Conservation (phyloP, 2,888 invertebrate species). For the Monopis laevigella region DNA sequence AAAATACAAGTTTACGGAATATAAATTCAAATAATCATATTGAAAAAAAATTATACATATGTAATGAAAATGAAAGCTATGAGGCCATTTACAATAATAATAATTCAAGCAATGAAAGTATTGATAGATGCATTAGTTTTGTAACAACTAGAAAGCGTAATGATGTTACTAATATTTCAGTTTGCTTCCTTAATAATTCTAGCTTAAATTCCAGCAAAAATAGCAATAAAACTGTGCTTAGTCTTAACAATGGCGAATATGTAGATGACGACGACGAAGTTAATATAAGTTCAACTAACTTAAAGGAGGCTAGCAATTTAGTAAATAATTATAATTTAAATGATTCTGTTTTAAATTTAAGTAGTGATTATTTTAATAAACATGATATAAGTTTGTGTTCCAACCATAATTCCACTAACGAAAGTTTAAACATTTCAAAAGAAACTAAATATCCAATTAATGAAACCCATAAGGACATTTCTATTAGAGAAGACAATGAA, state of each 20-base stretch:
- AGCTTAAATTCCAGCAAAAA: conserved; percentile 13
- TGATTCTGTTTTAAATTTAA: neutral
- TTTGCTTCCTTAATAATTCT: conserved; percentile 35
- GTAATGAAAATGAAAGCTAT: neutral
- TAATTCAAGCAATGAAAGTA: conserved; percentile 10
- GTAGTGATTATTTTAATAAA: no score
- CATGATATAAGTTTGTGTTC: no score
- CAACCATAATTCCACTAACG: no score
- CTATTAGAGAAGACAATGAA: no score
- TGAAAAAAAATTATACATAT: neutral
- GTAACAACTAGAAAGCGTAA: conserved; percentile 50
- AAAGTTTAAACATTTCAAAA: no score
- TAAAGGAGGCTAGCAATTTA: neutral
- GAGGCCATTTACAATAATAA: neutral
- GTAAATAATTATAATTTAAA: neutral
- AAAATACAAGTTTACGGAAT: neutral
- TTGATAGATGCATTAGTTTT: conserved; percentile 38
- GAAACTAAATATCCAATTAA: no score
- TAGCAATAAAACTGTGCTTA: no score
- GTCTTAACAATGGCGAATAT: no score
- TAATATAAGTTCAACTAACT: neutral
- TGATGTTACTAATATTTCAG: conserved; percentile 33
- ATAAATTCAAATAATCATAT: neutral
- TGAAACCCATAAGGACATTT: no score
- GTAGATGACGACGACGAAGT: no score